Conservation (phyloP, 2,113 vertebrate genomes). For the Cercopithecus mona region DNA sequence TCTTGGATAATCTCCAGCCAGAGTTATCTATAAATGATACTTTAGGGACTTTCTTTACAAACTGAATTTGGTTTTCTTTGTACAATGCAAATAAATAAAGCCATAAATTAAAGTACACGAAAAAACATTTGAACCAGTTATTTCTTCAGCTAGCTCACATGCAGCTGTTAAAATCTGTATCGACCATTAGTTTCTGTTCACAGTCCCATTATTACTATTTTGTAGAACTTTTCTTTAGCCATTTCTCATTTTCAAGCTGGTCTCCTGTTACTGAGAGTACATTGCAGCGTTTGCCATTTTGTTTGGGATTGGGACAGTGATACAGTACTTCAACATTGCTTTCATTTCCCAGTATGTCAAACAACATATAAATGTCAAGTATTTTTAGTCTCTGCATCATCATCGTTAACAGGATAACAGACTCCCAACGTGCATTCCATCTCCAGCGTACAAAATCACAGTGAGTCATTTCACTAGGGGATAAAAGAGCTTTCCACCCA, state of each 20-base stretch:
- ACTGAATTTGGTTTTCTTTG: slow-evolving; percentile 34
- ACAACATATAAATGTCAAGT: slow-evolving; percentile 58
- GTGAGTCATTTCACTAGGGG: slow-evolving; percentile 55
- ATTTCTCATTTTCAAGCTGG: background rate
- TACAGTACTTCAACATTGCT: background rate
- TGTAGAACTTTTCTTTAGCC: background rate
- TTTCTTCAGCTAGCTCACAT: background rate
- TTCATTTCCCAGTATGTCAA: slow-evolving; percentile 37
- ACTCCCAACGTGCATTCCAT: background rate
- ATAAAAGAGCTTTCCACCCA: slow-evolving; percentile 5
- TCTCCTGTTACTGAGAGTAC: background rate
- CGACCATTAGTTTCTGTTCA: background rate
- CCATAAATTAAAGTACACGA: slow-evolving; percentile 17
- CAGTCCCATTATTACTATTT: background rate
- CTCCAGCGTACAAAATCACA: background rate
- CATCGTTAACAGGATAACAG: background rate
- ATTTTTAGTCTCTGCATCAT: slow-evolving; percentile 67
- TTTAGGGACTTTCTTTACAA: background rate
- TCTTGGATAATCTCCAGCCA: slow-evolving; percentile 25
- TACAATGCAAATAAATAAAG: slow-evolving; percentile 50
- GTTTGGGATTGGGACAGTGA: background rate
- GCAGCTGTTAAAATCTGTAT: background rate
- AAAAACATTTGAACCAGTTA: background rate
- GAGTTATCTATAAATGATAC: slow-evolving; percentile 47
- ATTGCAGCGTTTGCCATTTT: background rate